Base-by-base conservation (phyloP, 1,140 invertebrate genomes). In the Teleopsis dalmanni region DNA sequence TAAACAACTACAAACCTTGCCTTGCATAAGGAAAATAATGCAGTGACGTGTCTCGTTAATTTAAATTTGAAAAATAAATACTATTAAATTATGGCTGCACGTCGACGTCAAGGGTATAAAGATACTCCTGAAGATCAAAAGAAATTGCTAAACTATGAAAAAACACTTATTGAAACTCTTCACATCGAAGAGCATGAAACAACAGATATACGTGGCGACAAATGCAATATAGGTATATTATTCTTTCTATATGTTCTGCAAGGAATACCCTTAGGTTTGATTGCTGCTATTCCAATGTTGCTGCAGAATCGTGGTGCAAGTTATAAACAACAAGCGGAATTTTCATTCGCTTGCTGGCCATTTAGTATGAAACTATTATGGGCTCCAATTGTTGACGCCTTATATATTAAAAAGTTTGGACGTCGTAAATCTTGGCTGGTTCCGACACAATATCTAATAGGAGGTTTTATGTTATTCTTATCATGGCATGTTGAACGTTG, bases 281-380 rank as follows among this genome's bases (percentile, higher is more conserved):
- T 86, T 34, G 85, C 86, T 13, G 91, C 92, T 29, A 87, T 99
- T 55, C 96, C 96, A 4, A 93, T 99, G 85, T 59, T 99, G 35
- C 75, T 99, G 37, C 90, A 94, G 68, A 93, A 94, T 70, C 78
- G 85, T 56, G 83, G 89, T 49, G 85, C 93, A 41, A 91, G 84
- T 36, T 97, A 96, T 65, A 87, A 84, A 56, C 84, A 95, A 71
- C 82, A 99, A 83, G 96, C 96, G n/a, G 82, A 95, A 66, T 99
- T 99, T 69, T 97, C 93, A 75, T 95, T 99, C 65, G 93, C 93
- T 0, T 85, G 84, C 57, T 99, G 96, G 96, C 97, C 97, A 2
- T 99, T 98, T 65, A 94, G 91, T 71, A 74, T 99, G 14, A 99
- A 99, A 74, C 72, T 99, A 22, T 65, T 99, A 35, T 99, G 96